Base-by-base conservation (phyloP, 2,888 invertebrate species). In the Rhabditophanes sp. region DNA sequence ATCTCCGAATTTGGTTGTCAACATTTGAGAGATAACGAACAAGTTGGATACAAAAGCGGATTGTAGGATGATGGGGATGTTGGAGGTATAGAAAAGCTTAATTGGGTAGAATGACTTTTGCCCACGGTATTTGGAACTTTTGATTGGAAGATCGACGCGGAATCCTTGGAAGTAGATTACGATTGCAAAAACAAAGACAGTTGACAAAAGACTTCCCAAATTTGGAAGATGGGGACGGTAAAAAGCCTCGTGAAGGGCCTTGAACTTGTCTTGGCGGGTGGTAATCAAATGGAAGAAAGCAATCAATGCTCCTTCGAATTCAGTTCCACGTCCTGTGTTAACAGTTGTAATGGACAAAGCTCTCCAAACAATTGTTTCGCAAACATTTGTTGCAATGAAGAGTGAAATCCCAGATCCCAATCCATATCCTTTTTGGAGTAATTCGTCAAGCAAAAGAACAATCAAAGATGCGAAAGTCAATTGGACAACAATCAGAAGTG, bases 81-180 rank as follows among this genome's bases (percentile, higher is more conserved):
- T 93, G 70, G 93, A 90, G 8, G 93, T 93, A 41, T 96, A 75
- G 72, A 93, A 93, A 30, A 93, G 72, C 68, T 93, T 93, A 72
- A 96, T 93, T n/a, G 93, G 93, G 68, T 96, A 93, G 50, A 85
- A 87, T 53, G 85, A 88, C 74, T 90, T 85, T 70, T 93, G 93
- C 46, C 93, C 93, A 66, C 93, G 78, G 73, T 90, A 93, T 48
- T 88, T 79, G 1, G 90, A 87, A 1, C 88, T 88, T 71, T 93
- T 93, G 70, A 96, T 93, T 8, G 93, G 93, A 41, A 96, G 75
- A 72, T 93, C 93, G 38, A 96, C 93, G 42, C 93, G 76, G 80
- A 93, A 93, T 65, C 93, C 93, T 80, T 82, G 69, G 3, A 66
- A 12, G 9, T 25, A 25, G 74, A 93, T 93, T 39, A 93, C 93